Evolutionary conservation across 2,113 vertebrate species (phyloP).

Genomic region (Aptenodytes forsteri): DNA sequence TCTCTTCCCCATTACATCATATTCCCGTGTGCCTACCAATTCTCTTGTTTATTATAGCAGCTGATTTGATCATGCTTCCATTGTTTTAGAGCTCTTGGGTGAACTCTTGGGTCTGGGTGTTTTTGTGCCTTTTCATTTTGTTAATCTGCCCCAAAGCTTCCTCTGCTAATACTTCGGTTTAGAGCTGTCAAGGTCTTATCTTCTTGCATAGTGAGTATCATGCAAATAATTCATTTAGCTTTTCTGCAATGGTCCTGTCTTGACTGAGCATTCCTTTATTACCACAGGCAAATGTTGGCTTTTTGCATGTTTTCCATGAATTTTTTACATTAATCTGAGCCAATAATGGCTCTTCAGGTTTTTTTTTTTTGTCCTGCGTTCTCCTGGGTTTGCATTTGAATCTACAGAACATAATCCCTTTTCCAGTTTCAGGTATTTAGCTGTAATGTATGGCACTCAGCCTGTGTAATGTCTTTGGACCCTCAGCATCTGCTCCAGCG

Average conservation of each 20-base stretch:
- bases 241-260: background rate
- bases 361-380: background rate
- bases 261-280: background rate
- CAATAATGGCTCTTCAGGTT: background rate
- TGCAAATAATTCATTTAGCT: background rate
- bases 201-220: background rate
- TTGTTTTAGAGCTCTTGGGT: slow-evolving; percentile 12
- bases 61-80: slow-evolving; percentile 21
- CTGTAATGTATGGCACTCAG: background rate
- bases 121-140: background rate
- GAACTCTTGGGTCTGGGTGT: background rate
- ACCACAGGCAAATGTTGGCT: background rate
- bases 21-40: background rate
- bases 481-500: background rate
- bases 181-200: background rate
- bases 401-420: background rate
- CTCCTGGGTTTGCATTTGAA: background rate
- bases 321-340: background rate
- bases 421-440: background rate
- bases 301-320: background rate
- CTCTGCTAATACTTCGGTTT: background rate
- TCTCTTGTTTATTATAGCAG: slow-evolving; percentile 31
- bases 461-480: background rate
- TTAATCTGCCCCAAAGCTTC: background rate
- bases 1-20: slow-evolving; percentile 7